phyloP scores from a whole-genome alignment of 1,140 invertebrate species.

The Drepana arcuata region DNA sequence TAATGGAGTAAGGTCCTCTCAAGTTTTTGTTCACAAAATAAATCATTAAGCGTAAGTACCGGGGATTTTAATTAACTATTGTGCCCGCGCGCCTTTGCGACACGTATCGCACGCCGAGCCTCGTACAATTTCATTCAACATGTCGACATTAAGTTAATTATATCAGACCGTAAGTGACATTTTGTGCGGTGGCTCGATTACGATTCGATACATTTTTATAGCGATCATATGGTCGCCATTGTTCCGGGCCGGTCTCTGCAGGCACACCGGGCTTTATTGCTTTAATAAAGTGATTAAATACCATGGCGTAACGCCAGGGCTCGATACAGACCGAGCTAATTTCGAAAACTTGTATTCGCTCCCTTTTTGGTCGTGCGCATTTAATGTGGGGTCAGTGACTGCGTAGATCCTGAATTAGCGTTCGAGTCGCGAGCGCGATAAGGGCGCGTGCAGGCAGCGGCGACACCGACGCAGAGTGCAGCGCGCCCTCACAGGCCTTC shows the following conservation, averaged over 20 bases:
- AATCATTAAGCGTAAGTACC: conserved; percentile 17
- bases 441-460: conserved; percentile 5
- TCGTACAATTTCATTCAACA: conserved; percentile 19
- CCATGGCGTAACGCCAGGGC: conserved; percentile 26
- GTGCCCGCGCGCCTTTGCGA: conserved; percentile 10
- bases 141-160: conserved; percentile 31
- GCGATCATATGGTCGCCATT: conserved; percentile 28
- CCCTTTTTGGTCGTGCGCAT: conserved; percentile 17
- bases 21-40: no score
- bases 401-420: conserved; percentile 14
- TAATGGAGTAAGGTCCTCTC: no score
- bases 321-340: conserved; percentile 23
- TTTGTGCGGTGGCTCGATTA: conserved; percentile 20
- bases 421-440: conserved; percentile 2
- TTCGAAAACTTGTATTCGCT: conserved; percentile 24
- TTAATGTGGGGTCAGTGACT: conserved; percentile 18
- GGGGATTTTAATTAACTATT: conserved; percentile 32
- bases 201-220: conserved; percentile 31
- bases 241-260: conserved; percentile 21
- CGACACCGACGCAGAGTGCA: not conserved
- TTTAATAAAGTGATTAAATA: conserved; percentile 44
- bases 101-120: not conserved
- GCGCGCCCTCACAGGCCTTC: conserved; percentile 5
- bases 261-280: conserved; percentile 26
- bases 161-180: conserved; percentile 24